These are phyloP conservation scores for Cyphomyrmex costatus DNA, from an alignment of 1,140 invertebrate genomes.

Conservation along the genomic window DNA sequence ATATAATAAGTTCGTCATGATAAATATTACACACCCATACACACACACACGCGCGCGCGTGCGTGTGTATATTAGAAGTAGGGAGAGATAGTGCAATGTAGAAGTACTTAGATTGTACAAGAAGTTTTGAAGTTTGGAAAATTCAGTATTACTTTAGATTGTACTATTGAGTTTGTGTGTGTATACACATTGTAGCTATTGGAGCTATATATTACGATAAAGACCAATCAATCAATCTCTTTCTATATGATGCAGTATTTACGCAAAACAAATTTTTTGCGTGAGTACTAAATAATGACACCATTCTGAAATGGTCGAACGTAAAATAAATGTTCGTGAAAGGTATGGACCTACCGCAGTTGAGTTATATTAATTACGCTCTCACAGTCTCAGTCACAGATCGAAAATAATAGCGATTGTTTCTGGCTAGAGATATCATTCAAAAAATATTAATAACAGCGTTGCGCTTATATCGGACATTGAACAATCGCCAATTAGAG, in stretches of 20 bases:
- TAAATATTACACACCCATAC: too few relatives aligned
- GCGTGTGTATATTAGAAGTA: too few relatives aligned
- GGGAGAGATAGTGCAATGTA: too few relatives aligned
- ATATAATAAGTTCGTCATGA: too few relatives aligned
- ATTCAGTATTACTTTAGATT: too few relatives aligned
- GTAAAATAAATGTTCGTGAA: conserved; percentile 11
- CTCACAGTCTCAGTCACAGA: background rate
- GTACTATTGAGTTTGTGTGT: too few relatives aligned
- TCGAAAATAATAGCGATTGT: conserved; percentile 18
- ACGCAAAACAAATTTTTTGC: background rate
- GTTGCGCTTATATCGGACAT: background rate
- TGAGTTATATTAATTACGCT: conserved; percentile 17
- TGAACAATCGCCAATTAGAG: background rate
- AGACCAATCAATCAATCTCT: too few relatives aligned
- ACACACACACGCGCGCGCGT: too few relatives aligned
- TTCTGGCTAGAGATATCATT: background rate
- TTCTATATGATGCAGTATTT: background rate
- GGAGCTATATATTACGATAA: too few relatives aligned
- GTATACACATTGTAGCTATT: too few relatives aligned
- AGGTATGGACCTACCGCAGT: conserved; percentile 1
- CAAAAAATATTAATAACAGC: background rate
- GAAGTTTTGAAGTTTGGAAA: too few relatives aligned
- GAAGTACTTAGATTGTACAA: too few relatives aligned
- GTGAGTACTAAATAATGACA: background rate
- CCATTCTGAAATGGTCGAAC: background rate